These are phyloP conservation scores for Gymnosoma rotundatum DNA, from an alignment of 2,888 invertebrate genomes.

Conservation along the genomic window DNA sequence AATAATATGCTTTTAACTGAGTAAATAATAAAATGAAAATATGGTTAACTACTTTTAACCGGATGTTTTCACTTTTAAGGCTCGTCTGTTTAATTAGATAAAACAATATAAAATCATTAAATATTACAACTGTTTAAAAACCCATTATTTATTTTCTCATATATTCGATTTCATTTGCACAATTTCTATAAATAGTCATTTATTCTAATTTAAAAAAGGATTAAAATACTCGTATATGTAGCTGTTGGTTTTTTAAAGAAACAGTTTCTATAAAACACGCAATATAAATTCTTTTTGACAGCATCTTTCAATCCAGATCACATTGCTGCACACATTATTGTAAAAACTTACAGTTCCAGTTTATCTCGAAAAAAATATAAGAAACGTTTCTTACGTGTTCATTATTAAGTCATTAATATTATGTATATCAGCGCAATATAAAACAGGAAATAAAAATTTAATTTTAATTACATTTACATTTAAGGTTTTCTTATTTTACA, in stretches of 20 bases:
- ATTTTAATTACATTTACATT: constrained; percentile 61
- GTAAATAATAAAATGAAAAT: not conserved
- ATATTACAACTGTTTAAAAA: constrained; percentile 61
- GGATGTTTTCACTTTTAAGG: constrained; percentile 41
- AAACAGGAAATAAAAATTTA: constrained; percentile 70
- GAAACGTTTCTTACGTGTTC: constrained; percentile 48
- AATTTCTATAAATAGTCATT: not conserved
- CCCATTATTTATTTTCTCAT: constrained; percentile 50
- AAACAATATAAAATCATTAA: constrained; percentile 32
- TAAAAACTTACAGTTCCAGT: constrained; percentile 17
- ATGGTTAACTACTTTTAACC: constrained; percentile 9
- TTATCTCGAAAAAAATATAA: not conserved
- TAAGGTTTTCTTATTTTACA: not conserved
- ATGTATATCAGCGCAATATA: constrained; percentile 60
- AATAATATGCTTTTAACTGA: not conserved
- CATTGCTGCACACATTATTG: not conserved
- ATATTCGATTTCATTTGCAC: not conserved
- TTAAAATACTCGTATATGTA: constrained; percentile 32
- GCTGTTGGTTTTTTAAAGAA: not conserved
- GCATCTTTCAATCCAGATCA: constrained; percentile 49
- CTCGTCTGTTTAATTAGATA: not conserved
- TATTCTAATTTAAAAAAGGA: not conserved
- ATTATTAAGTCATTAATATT: constrained; percentile 73
- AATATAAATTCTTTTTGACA: constrained; percentile 70
- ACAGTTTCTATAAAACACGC: constrained; percentile 42